A percentile compares a stretch with the other conserved stretches of the same genome.
These are phyloP conservation scores for Turritopsis dohrnii DNA, from an alignment of 30 jellyfish, hydroid and myxozoan species.

Conservation along the genomic window DNA sequence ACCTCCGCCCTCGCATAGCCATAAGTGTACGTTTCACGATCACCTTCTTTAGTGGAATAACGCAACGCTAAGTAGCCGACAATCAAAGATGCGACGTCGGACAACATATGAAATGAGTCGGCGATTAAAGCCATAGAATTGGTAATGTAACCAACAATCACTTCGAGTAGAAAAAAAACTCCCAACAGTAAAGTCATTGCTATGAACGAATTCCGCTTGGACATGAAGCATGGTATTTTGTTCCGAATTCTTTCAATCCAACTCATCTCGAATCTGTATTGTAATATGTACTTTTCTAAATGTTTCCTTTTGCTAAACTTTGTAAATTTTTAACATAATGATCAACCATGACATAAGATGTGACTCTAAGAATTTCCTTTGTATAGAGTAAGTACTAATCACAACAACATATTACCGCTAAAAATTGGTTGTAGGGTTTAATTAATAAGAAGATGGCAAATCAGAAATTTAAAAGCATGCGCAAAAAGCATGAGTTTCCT, in stretches of 20 bases:
- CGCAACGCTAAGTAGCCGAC: slow-evolving; percentile 87
- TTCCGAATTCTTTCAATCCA: slow-evolving; percentile 52
- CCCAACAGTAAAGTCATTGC: slow-evolving; percentile 80
- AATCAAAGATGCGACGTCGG: slow-evolving; percentile 89
- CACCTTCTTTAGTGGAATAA: slow-evolving; percentile 56
- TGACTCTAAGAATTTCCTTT: background rate
- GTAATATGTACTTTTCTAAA: background rate
- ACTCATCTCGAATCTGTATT: slow-evolving; percentile 55
- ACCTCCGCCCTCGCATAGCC: slow-evolving; percentile 98
- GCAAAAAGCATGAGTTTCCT: background rate
- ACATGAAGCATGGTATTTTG: slow-evolving; percentile 72
- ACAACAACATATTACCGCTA: no score
- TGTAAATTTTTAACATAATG: background rate
- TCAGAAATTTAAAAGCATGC: background rate
- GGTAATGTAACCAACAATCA: slow-evolving; percentile 88
- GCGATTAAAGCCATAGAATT: slow-evolving; percentile 99
- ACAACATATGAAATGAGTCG: slow-evolving; percentile 93
- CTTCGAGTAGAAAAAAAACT: slow-evolving; percentile 75
- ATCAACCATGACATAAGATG: background rate
- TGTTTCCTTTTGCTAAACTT: background rate
- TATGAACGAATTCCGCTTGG: slow-evolving; percentile 73
- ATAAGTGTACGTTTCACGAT: slow-evolving; percentile 71
- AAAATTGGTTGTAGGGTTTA: background rate
- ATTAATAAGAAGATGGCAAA: background rate
- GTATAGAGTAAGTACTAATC: no score